Conservation (phyloP, 2,113 vertebrate genomes). For the Scolopax mira region DNA sequence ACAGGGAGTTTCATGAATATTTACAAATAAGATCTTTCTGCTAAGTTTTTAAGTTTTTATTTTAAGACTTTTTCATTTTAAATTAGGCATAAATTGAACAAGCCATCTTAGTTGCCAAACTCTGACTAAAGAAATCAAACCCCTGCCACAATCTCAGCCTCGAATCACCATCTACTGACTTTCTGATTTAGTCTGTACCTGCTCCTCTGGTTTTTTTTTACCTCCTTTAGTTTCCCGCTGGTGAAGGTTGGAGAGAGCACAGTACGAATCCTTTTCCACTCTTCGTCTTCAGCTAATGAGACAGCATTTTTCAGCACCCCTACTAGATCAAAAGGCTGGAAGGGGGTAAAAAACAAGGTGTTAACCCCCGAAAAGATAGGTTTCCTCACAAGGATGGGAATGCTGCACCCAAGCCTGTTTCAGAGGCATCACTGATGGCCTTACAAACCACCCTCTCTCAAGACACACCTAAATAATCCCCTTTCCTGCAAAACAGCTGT, state of each 20-base stretch:
- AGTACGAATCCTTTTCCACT: slow-evolving; percentile 81
- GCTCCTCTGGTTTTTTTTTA: slow-evolving; percentile 3
- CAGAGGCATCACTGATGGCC: neutral
- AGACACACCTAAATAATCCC: neutral
- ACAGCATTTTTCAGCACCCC: slow-evolving; percentile 55
- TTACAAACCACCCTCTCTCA: neutral
- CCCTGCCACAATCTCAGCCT: neutral
- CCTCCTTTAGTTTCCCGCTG: slow-evolving; percentile 85
- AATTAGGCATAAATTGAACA: neutral
- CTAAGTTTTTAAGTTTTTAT: neutral
- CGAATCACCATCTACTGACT: neutral
- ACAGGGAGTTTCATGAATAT: neutral
- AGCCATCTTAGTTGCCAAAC: neutral
- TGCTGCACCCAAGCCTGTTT: neutral
- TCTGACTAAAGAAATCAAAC: neutral
- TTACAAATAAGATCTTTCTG: neutral
- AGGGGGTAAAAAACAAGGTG: neutral
- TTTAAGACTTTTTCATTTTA: neutral
- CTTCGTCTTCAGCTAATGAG: slow-evolving; percentile 71
- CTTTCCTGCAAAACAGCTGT: neutral
- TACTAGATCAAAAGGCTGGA: slow-evolving; percentile 19
- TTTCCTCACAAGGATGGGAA: neutral
- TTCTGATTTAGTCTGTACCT: neutral
- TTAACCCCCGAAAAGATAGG: neutral
- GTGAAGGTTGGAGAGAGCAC: slow-evolving; percentile 84